These are phyloP conservation scores for Labroides dimidiatus DNA, from an alignment of 2,797 vertebrate species.

Conservation along the genomic window DNA sequence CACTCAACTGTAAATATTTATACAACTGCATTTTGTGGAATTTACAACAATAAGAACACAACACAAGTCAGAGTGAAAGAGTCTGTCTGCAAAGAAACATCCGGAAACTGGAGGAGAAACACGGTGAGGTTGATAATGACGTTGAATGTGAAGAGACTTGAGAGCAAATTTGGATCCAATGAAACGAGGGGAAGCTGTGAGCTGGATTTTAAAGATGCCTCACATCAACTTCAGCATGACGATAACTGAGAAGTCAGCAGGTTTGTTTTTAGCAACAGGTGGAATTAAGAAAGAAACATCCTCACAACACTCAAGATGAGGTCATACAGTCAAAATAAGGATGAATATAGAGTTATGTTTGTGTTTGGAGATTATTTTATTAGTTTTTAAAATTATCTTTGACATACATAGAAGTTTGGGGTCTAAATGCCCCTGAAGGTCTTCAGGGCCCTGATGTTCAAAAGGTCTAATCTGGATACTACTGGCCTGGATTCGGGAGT, in stretches of 20 bases:
- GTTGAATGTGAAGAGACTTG: background rate
- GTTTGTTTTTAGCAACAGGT: background rate
- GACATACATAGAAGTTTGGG: background rate
- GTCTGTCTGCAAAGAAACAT: background rate
- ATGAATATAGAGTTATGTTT: no score
- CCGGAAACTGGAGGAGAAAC: background rate
- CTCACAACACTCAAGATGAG: background rate
- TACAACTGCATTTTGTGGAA: background rate
- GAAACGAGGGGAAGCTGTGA: background rate
- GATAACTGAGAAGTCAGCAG: background rate
- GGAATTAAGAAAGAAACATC: background rate
- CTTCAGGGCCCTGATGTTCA: background rate
- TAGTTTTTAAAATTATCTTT: no score
- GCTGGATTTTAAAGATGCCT: background rate
- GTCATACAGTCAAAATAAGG: no score
- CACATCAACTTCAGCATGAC: background rate
- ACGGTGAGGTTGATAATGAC: background rate
- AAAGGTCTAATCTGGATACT: no score
- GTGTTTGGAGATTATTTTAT: no score
- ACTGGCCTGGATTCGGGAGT: no score
- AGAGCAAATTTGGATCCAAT: background rate
- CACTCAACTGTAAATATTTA: conserved; percentile 1
- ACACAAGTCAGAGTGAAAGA: background rate
- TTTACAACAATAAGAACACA: background rate
- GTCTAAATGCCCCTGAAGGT: background rate